Evolutionary conservation across 2,888 invertebrate species (phyloP), one percentile per base, ranked within the genome.

Genomic region (Chymomyza caudatula): DNA sequence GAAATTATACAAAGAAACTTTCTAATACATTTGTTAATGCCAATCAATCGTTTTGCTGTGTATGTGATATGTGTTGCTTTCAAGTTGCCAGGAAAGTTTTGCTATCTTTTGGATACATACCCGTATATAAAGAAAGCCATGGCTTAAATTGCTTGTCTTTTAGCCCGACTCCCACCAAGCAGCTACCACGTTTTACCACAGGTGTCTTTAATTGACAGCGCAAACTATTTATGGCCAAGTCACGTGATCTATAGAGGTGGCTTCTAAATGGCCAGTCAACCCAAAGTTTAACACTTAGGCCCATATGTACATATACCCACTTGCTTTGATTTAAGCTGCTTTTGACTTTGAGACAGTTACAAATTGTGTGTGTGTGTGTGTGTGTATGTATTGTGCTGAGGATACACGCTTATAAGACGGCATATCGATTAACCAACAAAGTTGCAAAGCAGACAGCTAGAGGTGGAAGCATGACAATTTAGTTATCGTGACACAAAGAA

Each of bases 201-300:
- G 81, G 82, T 81, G 80, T 81, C 78, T 78, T 81, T 81, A 81
- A 84, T 81, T 84, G 84, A 81, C 80, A 81, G 80, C 67, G 58
- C 58, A 69, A 83, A 80, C 84, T 80, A 81, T 84, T 80, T 84
- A 81, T 75, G 65, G 82, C 74, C 85, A 69, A 67, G 77, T 81
- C 81, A 81, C 81, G 82, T 84, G 85, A 81, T 84, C 82, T 84
- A 76, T 71, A 76, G 72, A 74, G 56, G 64, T 74, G 60, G 52
- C 52, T 47, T 8, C 51, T 47, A 57, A 63, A 71, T 64, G 61
- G 57, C 29, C 13, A 52, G 47, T 37, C n/a, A 55, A 6, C 6
- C 47, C 17, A 13, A 49, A 51, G 29, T 37, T 37, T 37, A 37
- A 2, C 29, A 37, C 29, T 37, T 37, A 37, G 8, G 5, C n/a